These are phyloP conservation scores for Paramormyrops hopkinsi DNA, from an alignment of 2,797 vertebrate species.

Conservation along the genomic window DNA sequence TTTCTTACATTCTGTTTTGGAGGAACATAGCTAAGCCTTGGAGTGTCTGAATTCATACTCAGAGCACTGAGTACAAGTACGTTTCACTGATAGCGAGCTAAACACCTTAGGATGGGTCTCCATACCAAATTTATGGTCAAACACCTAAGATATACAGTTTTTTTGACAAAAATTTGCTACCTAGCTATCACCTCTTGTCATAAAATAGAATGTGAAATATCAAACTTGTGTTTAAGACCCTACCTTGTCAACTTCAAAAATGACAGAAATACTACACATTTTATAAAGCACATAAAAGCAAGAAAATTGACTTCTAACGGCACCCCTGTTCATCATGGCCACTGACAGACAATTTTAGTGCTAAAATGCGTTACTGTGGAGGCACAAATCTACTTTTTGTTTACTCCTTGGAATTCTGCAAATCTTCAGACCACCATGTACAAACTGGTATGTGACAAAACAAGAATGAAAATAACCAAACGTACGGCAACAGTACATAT, in stretches of 20 bases:
- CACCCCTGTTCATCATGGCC: neutral
- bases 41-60: neutral
- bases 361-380: neutral
- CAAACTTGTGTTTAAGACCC: conserved; percentile 2
- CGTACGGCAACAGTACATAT: neutral
- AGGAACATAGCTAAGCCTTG: neutral
- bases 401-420: neutral
- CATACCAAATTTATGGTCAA: neutral
- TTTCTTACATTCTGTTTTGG: neutral
- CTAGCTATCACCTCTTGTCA: neutral
- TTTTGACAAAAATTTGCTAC: neutral
- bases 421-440: neutral
- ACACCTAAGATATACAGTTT: neutral
- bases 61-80: neutral
- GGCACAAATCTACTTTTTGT: neutral
- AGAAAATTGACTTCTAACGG: conserved; percentile 10
- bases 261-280: neutral
- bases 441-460: neutral
- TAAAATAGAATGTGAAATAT: neutral
- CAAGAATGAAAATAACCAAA: neutral
- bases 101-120: neutral
- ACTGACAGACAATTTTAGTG: neutral
- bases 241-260: neutral
- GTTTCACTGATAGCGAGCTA: neutral
- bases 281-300: conserved; percentile 6